Evolutionary conservation across 2,113 vertebrate species (phyloP), one percentile per base, ranked within the genome.

Genomic region (Glaucomys volans): DNA sequence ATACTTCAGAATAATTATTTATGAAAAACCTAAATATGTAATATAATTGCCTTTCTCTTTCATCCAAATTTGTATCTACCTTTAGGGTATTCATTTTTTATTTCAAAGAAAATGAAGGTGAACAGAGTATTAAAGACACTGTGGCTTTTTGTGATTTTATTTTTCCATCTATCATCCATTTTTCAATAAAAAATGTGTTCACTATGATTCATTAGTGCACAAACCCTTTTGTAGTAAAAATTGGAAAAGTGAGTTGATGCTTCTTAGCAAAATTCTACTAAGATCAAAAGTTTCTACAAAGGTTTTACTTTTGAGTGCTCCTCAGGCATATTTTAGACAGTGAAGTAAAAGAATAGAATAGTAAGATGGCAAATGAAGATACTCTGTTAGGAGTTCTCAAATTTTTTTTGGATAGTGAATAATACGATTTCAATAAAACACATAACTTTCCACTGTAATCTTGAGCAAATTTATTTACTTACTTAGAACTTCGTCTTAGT

Each of bases 1-100:
- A 57, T 79, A 81, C 2, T 89, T 89, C 26, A 85, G n/a, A 69
- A 76, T 79, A 95, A 0, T 66, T 92, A 79, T 30, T 95, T 80
- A 64, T 1, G 18, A 35, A 81, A 84, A 90, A 69, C 32, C 5
- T 67, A 79, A 83, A 84, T 52, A 54, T 67, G 8, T 54, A 62
- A 87, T 52, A 20, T 72, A 54, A 28, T 71, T 72, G 50, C 8
- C 5, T 40, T 40, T 89, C 72, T 91, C 35, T 87, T 94, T 57
- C 26, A 84, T 50, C 26, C 47, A 91, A 77, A 91, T 79, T 64
- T 94, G 26, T 77, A 54, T n/a, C 16, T 83, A 91, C 26, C 20
- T 91, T 82, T 79, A 24, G 6, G 9, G 16, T 14, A n/a, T 57
- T 66, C 83, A 13, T 44, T 50, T 88, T 94, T 95, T 11, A 76